Percentiles rank a stretch among this genome's conserved stretches.
Conservation (phyloP, 2,113 vertebrate genomes). For the Melierax canorus region DNA sequence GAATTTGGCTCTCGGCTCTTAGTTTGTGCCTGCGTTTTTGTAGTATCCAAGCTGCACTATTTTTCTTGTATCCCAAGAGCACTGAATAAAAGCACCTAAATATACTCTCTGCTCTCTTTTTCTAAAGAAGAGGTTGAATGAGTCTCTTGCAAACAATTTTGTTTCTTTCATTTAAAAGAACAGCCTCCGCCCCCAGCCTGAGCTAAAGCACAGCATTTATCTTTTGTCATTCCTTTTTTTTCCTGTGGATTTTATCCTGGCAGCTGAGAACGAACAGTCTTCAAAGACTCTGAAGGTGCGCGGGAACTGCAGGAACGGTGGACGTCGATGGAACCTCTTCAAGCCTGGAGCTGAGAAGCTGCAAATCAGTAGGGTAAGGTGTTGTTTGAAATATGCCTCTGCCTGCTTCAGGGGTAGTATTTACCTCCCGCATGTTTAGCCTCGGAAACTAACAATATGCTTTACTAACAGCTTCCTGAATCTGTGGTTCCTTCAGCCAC, state of each 20-base stretch:
- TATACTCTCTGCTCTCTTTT: conserved; percentile 24
- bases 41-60: neutral
- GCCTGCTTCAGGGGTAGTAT: neutral
- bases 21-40: neutral
- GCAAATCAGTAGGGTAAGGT: conserved; percentile 83
- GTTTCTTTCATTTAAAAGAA: conserved; percentile 61
- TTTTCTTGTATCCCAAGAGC: conserved; percentile 22
- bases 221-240: conserved; percentile 46
- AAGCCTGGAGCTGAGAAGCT: conserved; percentile 84
- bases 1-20: neutral
- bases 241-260: conserved; percentile 35
- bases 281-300: conserved; percentile 72
- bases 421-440: neutral
- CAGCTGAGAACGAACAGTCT: conserved; percentile 67
- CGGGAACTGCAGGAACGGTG: conserved; percentile 66
- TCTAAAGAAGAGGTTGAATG: conserved; percentile 52
- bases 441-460: accelerated
- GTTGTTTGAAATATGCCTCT: neutral
- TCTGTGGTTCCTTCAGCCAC: neutral
- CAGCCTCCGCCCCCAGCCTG: conserved; percentile 64
- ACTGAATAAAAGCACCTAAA: conserved; percentile 51
- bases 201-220: conserved; percentile 60
- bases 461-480: neutral
- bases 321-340: conserved; percentile 72
- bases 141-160: conserved; percentile 66